phyloP scores from a whole-genome alignment of 2,888 invertebrate genomes.

The Patella caerulea region DNA sequence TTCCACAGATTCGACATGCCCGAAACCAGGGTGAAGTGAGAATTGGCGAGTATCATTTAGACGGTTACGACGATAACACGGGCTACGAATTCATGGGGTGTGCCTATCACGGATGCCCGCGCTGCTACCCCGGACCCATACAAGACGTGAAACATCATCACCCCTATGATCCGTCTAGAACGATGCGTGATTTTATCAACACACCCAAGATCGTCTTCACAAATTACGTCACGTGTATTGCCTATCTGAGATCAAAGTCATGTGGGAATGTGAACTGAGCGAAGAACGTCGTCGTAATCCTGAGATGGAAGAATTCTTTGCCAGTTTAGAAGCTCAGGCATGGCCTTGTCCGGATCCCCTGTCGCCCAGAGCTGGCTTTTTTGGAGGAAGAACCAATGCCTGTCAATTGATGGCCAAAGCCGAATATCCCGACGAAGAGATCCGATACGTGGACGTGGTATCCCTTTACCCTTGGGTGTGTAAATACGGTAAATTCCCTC shows the following conservation, averaged over 20 bases:
- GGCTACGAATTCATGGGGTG: background rate
- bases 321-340: background rate
- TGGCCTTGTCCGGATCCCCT: background rate
- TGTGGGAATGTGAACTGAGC: background rate
- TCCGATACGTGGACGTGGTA: background rate
- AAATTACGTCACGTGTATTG: background rate
- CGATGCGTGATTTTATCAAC: background rate
- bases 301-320: background rate
- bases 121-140: background rate
- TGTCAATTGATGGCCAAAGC: background rate
- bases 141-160: background rate
- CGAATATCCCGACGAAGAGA: background rate
- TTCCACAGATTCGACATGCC: too few species aligned
- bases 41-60: too few species aligned
- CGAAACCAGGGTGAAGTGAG: too few species aligned
- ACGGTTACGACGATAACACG: too few species aligned
- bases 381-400: conserved; percentile 1
- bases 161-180: background rate
- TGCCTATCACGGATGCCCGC: background rate
- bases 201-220: background rate
- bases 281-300: background rate
- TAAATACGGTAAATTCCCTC: background rate
- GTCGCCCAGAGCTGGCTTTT: background rate
- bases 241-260: background rate
- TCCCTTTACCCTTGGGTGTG: background rate